Conservation (phyloP, 2,797 vertebrate genomes). For the Gymnodraco acuticeps region DNA sequence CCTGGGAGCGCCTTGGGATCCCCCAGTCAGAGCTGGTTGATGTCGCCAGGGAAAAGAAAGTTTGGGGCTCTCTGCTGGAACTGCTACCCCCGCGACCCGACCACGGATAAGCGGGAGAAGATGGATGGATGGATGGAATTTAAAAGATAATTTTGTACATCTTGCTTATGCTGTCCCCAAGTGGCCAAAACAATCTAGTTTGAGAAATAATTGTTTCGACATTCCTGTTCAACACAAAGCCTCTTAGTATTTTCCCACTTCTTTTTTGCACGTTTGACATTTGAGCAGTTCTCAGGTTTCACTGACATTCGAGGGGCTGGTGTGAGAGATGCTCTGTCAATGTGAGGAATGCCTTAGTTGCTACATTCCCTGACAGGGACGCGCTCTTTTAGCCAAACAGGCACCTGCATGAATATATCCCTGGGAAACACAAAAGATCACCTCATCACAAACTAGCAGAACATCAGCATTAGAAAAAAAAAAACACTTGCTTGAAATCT, state of each 20-base stretch:
- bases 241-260: constrained; percentile 11
- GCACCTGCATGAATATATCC: constrained; percentile 68
- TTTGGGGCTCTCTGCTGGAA: no score
- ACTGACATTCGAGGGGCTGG: constrained; percentile 36
- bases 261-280: constrained; percentile 47
- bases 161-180: neutral
- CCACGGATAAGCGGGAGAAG: no score
- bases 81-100: no score
- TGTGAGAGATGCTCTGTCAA: constrained; percentile 59
- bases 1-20: no score
- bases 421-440: constrained; percentile 46
- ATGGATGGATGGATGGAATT: no score
- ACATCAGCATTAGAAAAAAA: constrained; percentile 36
- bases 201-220: constrained; percentile 10
- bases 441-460: constrained; percentile 39
- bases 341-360: constrained; percentile 66
- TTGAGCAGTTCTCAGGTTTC: constrained; percentile 61
- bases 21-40: no score
- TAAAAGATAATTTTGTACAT: neutral
- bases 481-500: constrained; percentile 13
- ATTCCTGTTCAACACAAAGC: constrained; percentile 45
- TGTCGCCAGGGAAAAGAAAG: no score
- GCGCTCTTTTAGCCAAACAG: constrained; percentile 47
- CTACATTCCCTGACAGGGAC: constrained; percentile 56
- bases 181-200: neutral